Base-by-base conservation (phyloP, 2,888 invertebrate species). In the Sarcophaga rosellei region DNA sequence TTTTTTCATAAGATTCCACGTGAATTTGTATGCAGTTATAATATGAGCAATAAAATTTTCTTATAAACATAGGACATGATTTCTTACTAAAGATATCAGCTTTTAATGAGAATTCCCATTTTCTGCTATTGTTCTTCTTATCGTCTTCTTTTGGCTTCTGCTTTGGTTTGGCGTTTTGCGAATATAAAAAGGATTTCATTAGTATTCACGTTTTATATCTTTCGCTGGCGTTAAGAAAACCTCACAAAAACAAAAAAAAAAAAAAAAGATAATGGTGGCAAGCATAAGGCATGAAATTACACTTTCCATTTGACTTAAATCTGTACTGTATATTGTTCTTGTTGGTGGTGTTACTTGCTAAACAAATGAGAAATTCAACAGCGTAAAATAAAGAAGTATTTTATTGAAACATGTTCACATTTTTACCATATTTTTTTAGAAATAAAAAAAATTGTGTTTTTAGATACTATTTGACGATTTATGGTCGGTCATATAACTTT, bases 31-130 rank as follows among this genome's bases (percentile, higher is more conserved):
- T 82, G 66, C 76, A 70, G n/a, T 62, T 80, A 70, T 66, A 61
- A 70, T 70, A 65, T 70, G 59, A 73, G 68, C 86, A 82, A 85
- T 85, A 82, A 85, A 82, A 78, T 79, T 75, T 74, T 78, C 74
- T 65, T 70, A 75, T 85, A 82, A 85, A 76, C 75, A 85, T 65
- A 70, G 82, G 70, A 63, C 82, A 85, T 82, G 82, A 85, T 74
- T 82, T 81, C 68, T 72, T 23, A 11, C 68, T 73, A 69, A 74
- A 73, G 62, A 81, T 85, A 81, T 85, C 81, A 73, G 77, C 73
- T 74, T 77, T 79, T 81, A 77, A 85, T 74, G 69, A 74, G 85
- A 85, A 69, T 81, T 85, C 53, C 53, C 66, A 59, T 15, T 85
- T 82, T 78, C 65, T 66, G 45, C 70, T 70, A 85, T 70, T 83